phyloP scores from a whole-genome alignment of 2,113 vertebrate species.

The Rhadina sibilatrix region DNA sequence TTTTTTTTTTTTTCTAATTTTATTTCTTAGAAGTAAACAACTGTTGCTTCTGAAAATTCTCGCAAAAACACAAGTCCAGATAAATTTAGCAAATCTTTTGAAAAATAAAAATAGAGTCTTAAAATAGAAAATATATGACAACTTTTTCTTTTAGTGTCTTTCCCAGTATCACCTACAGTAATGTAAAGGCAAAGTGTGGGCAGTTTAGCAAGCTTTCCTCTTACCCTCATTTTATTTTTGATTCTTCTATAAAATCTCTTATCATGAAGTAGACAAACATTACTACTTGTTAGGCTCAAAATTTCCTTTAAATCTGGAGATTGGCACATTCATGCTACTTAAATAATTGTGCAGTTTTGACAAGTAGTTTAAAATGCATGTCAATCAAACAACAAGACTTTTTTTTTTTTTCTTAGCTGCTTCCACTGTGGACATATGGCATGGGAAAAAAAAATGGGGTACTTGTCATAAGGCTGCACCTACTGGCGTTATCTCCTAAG shows the following conservation, averaged over 20 bases:
- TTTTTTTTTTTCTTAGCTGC: slow-evolving; percentile 4
- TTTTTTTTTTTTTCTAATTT: too few species aligned
- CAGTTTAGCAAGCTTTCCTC: background rate
- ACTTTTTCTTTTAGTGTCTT: background rate
- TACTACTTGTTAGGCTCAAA: background rate
- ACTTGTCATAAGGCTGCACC: slow-evolving; percentile 7
- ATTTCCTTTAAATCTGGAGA: background rate
- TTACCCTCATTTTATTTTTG: background rate
- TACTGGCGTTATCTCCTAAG: slow-evolving; percentile 24
- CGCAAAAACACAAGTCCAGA: background rate
- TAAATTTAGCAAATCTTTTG: background rate
- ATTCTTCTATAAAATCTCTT: background rate
- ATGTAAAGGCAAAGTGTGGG: background rate
- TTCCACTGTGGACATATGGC: slow-evolving; percentile 21
- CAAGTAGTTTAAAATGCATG: slow-evolving; percentile 15
- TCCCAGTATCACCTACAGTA: background rate
- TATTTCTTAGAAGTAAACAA: background rate
- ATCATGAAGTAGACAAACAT: background rate
- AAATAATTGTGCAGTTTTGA: slow-evolving; percentile 25
- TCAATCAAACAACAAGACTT: background rate
- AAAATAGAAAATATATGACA: background rate
- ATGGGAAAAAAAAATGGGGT: slow-evolving; percentile 33
- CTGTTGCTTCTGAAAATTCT: background rate
- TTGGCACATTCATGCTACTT: background rate
- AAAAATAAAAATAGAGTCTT: background rate